Base-by-base conservation (phyloP, 2,888 invertebrate genomes). In the Saturnia pavonia region DNA sequence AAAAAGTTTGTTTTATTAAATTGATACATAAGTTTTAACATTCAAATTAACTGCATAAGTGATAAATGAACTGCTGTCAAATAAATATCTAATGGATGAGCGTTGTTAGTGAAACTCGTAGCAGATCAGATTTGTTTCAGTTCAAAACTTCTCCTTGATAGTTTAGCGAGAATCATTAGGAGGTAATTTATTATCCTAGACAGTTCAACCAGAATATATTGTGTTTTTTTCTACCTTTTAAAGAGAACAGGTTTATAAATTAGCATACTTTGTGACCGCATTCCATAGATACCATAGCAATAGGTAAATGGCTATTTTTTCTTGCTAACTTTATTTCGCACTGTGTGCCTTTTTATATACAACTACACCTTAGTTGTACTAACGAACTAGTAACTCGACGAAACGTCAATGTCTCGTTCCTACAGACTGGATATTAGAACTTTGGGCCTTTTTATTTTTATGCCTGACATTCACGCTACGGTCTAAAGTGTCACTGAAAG, bases 51-150 rank as follows among this genome's bases (percentile, higher is more conserved):
- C n/a, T 40, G 40, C 40, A 65, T 40, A 65, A 40, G n/a, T 65
- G 65, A 67, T 51, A 51, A 68, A 69, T 67, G 51, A 51, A 54
- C 54, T 54, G 43, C 19, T 70, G 70, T 70, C 70, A 70, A 72
- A 79, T 78, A 78, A 81, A 76, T 81, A 74, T 74, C 74, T 76
- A 81, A 81, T 74, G 77, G 77, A 77, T 78, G 78, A 76, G 78
- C 76, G 78, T 74, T 74, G 70, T 77, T 72, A 65, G 34, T 69
- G 51, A 75, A 71, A 80, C 76, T 78, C 70, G 69, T 73, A 74
- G 74, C 72, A 72, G 75, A 75, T 72, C 70, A 74, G 76, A 78
- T 78, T 80, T 80, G 81, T 80, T 77, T 77, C 71, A 68, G 71
- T 66, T 73, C 69, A 71, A 71, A 72, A 72, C 77, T 76, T 80